These are phyloP conservation scores for Eonycteris spelaea DNA, from an alignment of 2,113 vertebrate species.

Conservation along the genomic window DNA sequence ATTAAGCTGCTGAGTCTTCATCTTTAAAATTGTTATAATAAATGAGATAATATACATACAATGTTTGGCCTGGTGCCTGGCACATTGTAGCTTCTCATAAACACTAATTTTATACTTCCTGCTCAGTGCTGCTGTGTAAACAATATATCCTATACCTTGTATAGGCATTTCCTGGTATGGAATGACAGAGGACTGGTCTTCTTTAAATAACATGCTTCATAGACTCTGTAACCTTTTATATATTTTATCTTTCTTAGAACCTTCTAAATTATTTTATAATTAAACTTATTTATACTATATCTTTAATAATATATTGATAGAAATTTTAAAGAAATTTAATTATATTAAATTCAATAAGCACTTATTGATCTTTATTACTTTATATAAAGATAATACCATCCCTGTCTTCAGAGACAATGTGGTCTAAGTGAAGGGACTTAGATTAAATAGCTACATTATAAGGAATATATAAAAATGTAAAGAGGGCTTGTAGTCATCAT, in stretches of 20 bases:
- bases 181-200: neutral
- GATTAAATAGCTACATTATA: neutral
- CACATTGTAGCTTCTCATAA: neutral
- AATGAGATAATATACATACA: neutral
- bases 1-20: neutral
- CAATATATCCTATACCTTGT: neutral
- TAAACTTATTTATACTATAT: neutral
- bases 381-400: neutral
- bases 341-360: neutral
- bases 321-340: neutral
- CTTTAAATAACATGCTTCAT: neutral
- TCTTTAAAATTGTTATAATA: neutral
- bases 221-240: neutral
- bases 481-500: neutral
- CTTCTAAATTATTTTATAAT: neutral
- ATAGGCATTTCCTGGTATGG: neutral
- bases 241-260: constrained; percentile 30
- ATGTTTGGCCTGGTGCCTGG: neutral
- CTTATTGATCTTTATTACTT: neutral
- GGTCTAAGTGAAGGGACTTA: neutral
- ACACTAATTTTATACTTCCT: neutral
- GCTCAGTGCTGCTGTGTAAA: neutral
- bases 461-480: neutral
- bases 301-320: neutral
- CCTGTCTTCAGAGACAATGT: neutral